These are phyloP conservation scores for Saccopteryx bilineata DNA, from an alignment of 2,113 vertebrate genomes.

Conservation along the genomic window DNA sequence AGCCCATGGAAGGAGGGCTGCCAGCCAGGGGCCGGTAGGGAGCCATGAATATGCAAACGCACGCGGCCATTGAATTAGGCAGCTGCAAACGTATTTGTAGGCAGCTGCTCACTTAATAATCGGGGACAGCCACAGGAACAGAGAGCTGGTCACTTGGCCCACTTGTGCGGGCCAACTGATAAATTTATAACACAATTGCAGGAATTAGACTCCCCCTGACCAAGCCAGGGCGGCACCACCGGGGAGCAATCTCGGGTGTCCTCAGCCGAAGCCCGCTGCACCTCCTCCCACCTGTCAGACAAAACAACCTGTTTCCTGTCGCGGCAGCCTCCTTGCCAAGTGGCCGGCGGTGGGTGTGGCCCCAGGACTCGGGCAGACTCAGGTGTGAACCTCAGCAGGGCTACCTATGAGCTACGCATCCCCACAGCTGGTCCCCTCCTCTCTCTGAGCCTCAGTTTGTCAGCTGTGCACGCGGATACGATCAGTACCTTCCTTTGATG, in stretches of 20 bases:
- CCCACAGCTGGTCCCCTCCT: background rate
- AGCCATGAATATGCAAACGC: slow-evolving; percentile 87
- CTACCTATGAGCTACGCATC: background rate
- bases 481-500: background rate
- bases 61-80: slow-evolving; percentile 85
- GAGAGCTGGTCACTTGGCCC: slow-evolving; percentile 81
- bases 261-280: slow-evolving; percentile 12
- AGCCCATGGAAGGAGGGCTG: slow-evolving; percentile 64
- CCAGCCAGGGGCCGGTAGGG: slow-evolving; percentile 53
- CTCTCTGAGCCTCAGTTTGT: background rate
- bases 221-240: slow-evolving; percentile 79
- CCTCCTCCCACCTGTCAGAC: slow-evolving; percentile 32
- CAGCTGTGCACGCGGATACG: background rate
- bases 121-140: slow-evolving; percentile 86
- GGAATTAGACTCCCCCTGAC: slow-evolving; percentile 84
- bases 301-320: background rate
- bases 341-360: background rate
- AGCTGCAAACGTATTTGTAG: slow-evolving; percentile 86
- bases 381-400: background rate
- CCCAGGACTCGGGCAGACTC: background rate
- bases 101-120: slow-evolving; percentile 90
- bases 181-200: slow-evolving; percentile 86
- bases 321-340: background rate
- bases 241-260: slow-evolving; percentile 73
- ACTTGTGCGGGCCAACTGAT: slow-evolving; percentile 86